These are phyloP conservation scores for Pyrrhia umbra DNA, from an alignment of 2,888 invertebrate genomes.

Conservation along the genomic window DNA sequence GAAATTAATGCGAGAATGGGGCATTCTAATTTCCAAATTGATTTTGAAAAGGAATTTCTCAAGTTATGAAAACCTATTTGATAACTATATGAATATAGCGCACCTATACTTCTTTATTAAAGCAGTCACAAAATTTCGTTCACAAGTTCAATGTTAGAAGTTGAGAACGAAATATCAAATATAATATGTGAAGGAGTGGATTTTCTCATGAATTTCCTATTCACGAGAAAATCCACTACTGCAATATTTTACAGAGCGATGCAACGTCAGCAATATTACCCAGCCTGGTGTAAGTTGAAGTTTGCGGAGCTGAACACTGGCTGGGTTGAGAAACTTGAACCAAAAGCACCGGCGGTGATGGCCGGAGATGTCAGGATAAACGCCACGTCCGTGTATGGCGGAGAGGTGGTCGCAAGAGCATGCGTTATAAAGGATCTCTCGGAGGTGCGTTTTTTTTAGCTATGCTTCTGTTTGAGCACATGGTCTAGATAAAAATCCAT, in stretches of 20 bases:
- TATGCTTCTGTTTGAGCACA: not conserved
- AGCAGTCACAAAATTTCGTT: no score
- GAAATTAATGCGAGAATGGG: no score
- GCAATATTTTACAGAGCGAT: conserved; percentile 89
- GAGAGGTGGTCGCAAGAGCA: conserved; percentile 92
- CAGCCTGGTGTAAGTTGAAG: conserved; percentile 90
- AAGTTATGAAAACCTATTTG: no score
- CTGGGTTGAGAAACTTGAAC: conserved; percentile 77
- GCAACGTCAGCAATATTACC: conserved; percentile 91
- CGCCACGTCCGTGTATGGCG: conserved; percentile 94
- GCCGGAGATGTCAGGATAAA: conserved; percentile 74
- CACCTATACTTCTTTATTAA: no score
- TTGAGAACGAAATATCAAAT: no score
- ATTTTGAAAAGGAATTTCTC: no score
- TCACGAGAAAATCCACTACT: not conserved
- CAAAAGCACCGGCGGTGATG: conserved; percentile 63
- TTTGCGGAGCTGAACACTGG: conserved; percentile 91
- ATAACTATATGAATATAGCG: no score
- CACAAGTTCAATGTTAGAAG: no score
- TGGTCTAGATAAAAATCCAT: no score
- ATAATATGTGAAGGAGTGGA: not conserved
- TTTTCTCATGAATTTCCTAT: not conserved
- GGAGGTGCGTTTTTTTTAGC: conserved; percentile 85
- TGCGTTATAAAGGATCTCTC: conserved; percentile 92
- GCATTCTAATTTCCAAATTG: no score